These are phyloP conservation scores for Philereme transversata DNA, from an alignment of 2,888 invertebrate genomes.

Conservation along the genomic window DNA sequence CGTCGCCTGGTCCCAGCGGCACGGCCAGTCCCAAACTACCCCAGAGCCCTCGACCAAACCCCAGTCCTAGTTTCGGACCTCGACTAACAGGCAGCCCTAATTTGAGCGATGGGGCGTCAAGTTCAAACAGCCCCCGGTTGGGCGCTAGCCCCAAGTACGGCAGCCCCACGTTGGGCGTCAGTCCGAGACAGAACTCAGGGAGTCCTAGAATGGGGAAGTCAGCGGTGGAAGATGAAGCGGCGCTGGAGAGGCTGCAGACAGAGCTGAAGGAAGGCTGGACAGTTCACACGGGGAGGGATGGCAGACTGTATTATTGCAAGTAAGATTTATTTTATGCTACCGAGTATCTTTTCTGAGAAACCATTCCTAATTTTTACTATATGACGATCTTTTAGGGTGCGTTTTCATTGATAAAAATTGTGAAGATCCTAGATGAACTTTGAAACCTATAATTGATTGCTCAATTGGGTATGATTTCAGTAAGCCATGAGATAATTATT, in stretches of 20 bases:
- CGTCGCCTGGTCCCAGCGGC: constrained; percentile 80
- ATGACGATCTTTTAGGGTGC: not conserved
- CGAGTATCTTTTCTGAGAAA: not conserved
- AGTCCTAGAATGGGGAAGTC: constrained; percentile 60
- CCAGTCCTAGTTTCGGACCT: constrained; percentile 53
- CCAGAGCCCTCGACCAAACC: constrained; percentile 64
- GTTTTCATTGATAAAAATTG: too few relatives aligned
- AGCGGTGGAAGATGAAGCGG: constrained; percentile 68
- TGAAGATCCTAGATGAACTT: not conserved
- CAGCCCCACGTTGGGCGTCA: constrained; percentile 61
- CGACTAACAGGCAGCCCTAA: constrained; percentile 64
- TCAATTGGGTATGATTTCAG: not conserved
- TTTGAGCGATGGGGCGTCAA: constrained; percentile 63
- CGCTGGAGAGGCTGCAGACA: constrained; percentile 83
- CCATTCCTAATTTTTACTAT: not conserved
- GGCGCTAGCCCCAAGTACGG: constrained; percentile 61
- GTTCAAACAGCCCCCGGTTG: constrained; percentile 59
- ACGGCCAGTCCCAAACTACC: constrained; percentile 73
- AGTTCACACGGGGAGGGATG: constrained; percentile 90
- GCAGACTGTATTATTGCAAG: constrained; percentile 96
- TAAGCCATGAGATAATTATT: constrained; percentile 17
- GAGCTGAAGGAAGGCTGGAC: constrained; percentile 90
- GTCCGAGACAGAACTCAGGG: constrained; percentile 61
- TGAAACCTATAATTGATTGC: not conserved
- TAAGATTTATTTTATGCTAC: constrained; percentile 75